Conservation (phyloP, 1,140 invertebrate genomes). For the Trialeurodes vaporariorum region DNA sequence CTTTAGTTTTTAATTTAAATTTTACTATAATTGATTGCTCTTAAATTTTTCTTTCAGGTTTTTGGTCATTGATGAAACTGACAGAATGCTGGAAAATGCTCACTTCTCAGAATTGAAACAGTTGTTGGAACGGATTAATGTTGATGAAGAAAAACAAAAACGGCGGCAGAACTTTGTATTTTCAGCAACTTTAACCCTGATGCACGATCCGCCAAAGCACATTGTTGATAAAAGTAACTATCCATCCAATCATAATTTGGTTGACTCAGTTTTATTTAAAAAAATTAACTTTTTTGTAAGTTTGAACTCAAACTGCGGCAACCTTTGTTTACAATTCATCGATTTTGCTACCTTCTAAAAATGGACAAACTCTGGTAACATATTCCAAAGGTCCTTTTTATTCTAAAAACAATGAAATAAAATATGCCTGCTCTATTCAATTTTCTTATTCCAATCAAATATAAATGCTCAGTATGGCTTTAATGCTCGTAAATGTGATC, state of each 20-base stretch:
- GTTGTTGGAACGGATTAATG: slow-evolving; percentile 70
- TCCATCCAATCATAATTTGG: neutral
- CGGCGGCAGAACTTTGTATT: slow-evolving; percentile 88
- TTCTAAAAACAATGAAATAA: too few species aligned
- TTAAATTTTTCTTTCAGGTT: slow-evolving; percentile 40
- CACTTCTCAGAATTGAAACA: slow-evolving; percentile 89
- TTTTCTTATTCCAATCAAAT: too few species aligned
- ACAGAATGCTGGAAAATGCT: slow-evolving; percentile 92
- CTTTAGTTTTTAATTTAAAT: too few species aligned
- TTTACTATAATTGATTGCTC: slow-evolving; percentile 3
- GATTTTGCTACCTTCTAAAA: too few species aligned
- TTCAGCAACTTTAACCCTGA: slow-evolving; percentile 90
- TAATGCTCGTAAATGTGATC: too few species aligned
- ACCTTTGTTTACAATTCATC: too few species aligned
- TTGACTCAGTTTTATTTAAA: slow-evolving; percentile 2
- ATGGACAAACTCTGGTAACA: too few species aligned
- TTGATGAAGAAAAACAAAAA: slow-evolving; percentile 40
- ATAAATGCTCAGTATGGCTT: too few species aligned
- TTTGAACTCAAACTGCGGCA: too few species aligned
- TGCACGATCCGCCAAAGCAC: slow-evolving; percentile 70
- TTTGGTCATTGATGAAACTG: slow-evolving; percentile 95
- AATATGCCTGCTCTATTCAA: too few species aligned
- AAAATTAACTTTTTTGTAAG: too few species aligned
- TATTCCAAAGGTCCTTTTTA: too few species aligned
- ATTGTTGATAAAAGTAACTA: slow-evolving; percentile 44